These are phyloP conservation scores for Tiliqua scincoides DNA, from an alignment of 2,113 vertebrate genomes.

Conservation along the genomic window DNA sequence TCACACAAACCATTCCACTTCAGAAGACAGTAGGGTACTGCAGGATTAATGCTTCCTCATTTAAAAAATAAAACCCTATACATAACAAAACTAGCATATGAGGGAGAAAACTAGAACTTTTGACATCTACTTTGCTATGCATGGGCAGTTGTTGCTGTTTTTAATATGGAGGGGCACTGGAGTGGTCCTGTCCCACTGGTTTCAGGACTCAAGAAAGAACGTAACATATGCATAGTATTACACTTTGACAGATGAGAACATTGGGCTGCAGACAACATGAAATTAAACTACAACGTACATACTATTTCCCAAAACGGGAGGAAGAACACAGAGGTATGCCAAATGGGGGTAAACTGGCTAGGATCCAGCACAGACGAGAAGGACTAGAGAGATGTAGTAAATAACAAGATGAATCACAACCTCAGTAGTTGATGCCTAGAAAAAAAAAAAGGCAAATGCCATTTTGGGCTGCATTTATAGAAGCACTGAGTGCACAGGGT, in stretches of 20 bases:
- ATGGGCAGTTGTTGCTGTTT: not conserved
- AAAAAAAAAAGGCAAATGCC: not conserved
- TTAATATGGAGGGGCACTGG: not conserved
- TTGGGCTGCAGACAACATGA: not conserved
- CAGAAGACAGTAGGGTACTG: not conserved
- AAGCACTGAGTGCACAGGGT: not conserved
- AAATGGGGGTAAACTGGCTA: not conserved
- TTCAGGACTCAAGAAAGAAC: not conserved
- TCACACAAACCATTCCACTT: not conserved
- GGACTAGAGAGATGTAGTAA: not conserved
- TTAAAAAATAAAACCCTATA: not conserved
- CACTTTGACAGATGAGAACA: not conserved
- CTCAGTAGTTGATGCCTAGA: not conserved
- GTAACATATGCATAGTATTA: not conserved
- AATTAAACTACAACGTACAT: not conserved
- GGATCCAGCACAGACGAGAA: not conserved
- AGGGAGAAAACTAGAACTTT: not conserved
- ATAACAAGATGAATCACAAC: conserved; percentile 15
- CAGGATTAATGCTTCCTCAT: not conserved
- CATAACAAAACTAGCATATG: not conserved
- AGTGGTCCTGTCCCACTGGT: not conserved
- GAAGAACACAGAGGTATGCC: not conserved
- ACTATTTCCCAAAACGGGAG: not conserved
- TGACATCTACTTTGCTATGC: not conserved
- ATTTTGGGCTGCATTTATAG: conserved; percentile 14